Evolutionary conservation across 2,888 invertebrate genomes (phyloP), one percentile per base, ranked within the genome.

Genomic region (Pandemis corylana): DNA sequence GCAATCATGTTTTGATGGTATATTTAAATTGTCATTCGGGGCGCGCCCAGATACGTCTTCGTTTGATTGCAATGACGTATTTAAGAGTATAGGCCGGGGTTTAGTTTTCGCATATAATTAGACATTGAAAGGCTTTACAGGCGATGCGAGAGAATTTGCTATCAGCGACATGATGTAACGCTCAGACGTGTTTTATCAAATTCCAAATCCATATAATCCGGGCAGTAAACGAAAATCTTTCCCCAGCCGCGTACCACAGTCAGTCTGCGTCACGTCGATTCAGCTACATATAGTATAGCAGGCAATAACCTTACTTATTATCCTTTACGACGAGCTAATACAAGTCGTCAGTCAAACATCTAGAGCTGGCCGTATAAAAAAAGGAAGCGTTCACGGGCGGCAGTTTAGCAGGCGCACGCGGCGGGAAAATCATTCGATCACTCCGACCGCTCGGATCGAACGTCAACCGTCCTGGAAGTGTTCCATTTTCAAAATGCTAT

Each of bases 281-380:
- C 83, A 81, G 78, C 78, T 80, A 79, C 79, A 85, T 84, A 84
- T 87, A 85, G 86, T 84, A 89, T 89, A 89, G 85, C 84, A 65
- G 85, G 84, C 86, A 88, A 90, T 92, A 93, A 93, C 93, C 93
- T 93, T 90, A 93, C 86, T 86, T 89, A 90, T 93, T 94, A 94
- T 94, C 94, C 94, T 94, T 93, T 92, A 89, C 91, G 87, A 86
- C 85, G 89, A 91, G 90, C 85, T 91, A 92, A 92, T 90, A 87
- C 91, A 84, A 86, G 88, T 88, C 89, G 92, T 89, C 92, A 87
- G 88, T 89, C 90, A 85, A 90, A 93, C 90, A 91, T 92, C 91
- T 88, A 91, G 90, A 90, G 88, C 90, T 86, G 82, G 59, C 59
- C 85, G 88, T 91, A 91, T 91, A 90, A 91, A 93, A 92, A 93